These are phyloP conservation scores for Nomia melanderi DNA, from an alignment of 1,140 invertebrate species.

Conservation along the genomic window DNA sequence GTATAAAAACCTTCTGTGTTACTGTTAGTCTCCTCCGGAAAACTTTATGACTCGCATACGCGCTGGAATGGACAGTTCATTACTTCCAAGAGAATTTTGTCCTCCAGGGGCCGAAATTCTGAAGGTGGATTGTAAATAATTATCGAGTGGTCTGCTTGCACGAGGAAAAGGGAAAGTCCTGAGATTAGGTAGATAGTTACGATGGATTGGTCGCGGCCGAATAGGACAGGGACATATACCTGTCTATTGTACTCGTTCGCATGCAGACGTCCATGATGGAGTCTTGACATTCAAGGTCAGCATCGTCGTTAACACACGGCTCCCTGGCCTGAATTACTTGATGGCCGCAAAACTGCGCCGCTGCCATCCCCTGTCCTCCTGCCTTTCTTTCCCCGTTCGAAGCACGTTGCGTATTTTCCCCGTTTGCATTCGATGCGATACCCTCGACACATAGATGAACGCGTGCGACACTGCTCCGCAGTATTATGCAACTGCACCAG, in stretches of 20 bases:
- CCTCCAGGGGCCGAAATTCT: too few relatives aligned
- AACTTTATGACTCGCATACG: too few relatives aligned
- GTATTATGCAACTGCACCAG: conserved; percentile 23
- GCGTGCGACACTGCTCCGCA: background rate
- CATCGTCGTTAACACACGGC: background rate
- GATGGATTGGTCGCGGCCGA: background rate
- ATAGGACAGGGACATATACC: background rate
- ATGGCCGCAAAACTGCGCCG: conserved; percentile 7
- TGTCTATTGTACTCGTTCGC: background rate
- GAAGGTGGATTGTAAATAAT: too few relatives aligned
- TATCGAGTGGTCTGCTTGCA: too few relatives aligned
- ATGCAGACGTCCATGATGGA: conserved; percentile 9
- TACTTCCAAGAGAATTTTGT: too few relatives aligned
- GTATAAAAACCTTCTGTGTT: too few relatives aligned
- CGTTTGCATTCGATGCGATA: background rate
- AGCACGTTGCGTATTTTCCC: conserved; percentile 5
- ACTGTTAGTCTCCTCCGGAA: too few relatives aligned
- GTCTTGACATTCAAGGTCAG: conserved; percentile 7
- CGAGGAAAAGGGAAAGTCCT: too few relatives aligned
- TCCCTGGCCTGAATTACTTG: conserved; percentile 25
- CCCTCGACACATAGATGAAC: background rate
- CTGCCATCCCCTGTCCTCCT: background rate
- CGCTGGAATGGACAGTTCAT: too few relatives aligned
- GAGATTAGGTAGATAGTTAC: too few relatives aligned
- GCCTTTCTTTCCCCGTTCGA: background rate